These are phyloP conservation scores for Acanthosepion esculentum DNA, from an alignment of 2,888 invertebrate genomes.

Conservation along the genomic window DNA sequence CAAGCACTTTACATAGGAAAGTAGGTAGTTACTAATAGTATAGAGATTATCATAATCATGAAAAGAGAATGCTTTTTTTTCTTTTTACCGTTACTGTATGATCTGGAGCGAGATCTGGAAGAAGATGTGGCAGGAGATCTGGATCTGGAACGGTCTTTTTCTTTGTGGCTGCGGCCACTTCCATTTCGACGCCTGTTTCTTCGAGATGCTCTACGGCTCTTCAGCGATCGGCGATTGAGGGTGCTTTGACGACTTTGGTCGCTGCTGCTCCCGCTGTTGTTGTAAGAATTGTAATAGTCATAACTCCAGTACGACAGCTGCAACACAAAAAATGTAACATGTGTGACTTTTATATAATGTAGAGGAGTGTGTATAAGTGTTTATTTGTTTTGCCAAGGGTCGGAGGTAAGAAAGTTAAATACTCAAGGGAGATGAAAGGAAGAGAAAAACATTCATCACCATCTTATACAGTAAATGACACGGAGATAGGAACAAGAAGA, in stretches of 20 bases:
- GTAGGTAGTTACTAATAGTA: neutral
- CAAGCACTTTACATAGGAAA: too few species aligned
- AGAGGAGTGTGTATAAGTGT: neutral
- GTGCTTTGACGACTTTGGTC: slow-evolving; percentile 55
- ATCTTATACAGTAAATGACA: neutral
- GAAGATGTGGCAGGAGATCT: slow-evolving; percentile 63
- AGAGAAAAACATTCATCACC: neutral
- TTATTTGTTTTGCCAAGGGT: too few species aligned
- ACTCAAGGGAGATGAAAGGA: neutral
- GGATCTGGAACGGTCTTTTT: slow-evolving; percentile 53
- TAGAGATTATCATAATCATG: neutral
- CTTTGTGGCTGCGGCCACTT: slow-evolving; percentile 50
- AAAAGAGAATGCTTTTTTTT: neutral
- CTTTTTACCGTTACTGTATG: neutral
- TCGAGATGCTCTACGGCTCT: slow-evolving; percentile 55
- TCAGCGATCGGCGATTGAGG: slow-evolving; percentile 52
- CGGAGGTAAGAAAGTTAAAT: too few species aligned
- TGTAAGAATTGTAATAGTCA: slow-evolving; percentile 12
- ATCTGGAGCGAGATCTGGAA: slow-evolving; percentile 58
- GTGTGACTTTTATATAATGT: neutral
- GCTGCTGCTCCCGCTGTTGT: slow-evolving; percentile 57
- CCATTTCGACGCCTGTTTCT: slow-evolving; percentile 56
- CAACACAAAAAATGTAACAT: neutral
- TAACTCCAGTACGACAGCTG: slow-evolving; percentile 46
- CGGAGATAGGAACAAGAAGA: neutral